These are phyloP conservation scores for Troilus luridus DNA, from an alignment of 2,888 invertebrate species.

Conservation along the genomic window DNA sequence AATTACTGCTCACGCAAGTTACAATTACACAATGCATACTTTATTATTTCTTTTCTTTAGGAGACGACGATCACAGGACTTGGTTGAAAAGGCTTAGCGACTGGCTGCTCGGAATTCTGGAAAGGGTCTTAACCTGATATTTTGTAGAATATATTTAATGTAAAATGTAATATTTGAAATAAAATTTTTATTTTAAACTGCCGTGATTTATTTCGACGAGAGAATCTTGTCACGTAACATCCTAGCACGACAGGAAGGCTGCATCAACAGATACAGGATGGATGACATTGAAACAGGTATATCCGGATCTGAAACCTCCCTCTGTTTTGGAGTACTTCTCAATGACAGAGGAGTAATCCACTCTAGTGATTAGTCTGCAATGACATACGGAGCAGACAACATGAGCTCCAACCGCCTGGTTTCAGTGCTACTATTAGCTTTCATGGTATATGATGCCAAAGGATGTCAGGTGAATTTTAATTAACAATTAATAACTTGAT, in stretches of 20 bases:
- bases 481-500: background rate
- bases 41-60: constrained; percentile 39
- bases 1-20: no score
- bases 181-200: background rate
- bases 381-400: background rate
- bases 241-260: constrained; percentile 38
- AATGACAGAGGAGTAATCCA: background rate
- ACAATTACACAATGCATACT: background rate
- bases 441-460: background rate
- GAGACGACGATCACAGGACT: constrained; percentile 58
- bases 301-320: background rate
- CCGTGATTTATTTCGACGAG: background rate
- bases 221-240: background rate
- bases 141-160: background rate
- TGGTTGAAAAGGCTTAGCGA: constrained; percentile 61
- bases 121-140: constrained; percentile 56
- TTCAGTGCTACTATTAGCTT: background rate
- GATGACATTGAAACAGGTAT: constrained; percentile 29
- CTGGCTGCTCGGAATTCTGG: constrained; percentile 61
- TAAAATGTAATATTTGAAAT: background rate
- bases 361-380: background rate
- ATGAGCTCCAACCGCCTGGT: background rate
- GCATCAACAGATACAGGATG: background rate
- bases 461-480: constrained; percentile 28
- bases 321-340: background rate